A percentile compares a stretch with the other conserved stretches of the same genome.
Conservation (phyloP, 2,113 vertebrate species). For the Halcyon senegalensis region DNA sequence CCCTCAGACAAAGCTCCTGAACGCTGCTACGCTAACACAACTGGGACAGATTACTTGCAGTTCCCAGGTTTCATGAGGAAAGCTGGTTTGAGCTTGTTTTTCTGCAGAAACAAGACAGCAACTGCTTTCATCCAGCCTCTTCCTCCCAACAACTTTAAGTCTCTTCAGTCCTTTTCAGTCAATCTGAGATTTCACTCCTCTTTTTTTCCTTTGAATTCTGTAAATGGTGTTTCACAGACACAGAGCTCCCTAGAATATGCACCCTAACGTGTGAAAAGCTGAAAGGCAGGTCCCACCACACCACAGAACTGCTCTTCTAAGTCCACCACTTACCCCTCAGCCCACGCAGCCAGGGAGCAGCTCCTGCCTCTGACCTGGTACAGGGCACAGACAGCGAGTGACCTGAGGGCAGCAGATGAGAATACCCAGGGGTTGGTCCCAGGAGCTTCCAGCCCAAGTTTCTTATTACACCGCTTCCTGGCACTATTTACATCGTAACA, state of each 20-base stretch:
- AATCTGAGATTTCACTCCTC: not conserved
- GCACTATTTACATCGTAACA: fast-evolving
- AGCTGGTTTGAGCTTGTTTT: not conserved
- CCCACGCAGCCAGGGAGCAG: not conserved
- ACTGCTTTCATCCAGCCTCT: not conserved
- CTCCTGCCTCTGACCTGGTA: not conserved
- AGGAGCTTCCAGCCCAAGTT: fast-evolving
- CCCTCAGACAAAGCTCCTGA: not conserved
- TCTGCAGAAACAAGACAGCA: not conserved
- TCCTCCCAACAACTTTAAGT: not conserved
- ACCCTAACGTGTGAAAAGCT: not conserved
- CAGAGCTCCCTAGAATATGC: fast-evolving
- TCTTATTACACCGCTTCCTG: fast-evolving
- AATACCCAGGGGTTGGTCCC: not conserved
- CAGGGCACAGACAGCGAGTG: not conserved
- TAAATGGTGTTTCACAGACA: not conserved
- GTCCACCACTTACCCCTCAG: not conserved
- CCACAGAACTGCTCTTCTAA: no score
- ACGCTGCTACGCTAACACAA: fast-evolving
- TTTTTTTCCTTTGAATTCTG: no score
- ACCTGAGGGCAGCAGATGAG: not conserved
- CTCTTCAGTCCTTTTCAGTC: not conserved
- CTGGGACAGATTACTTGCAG: not conserved
- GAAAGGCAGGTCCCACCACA: not conserved
- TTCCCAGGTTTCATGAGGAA: not conserved